Percentiles rank a stretch among this genome's conserved stretches.
phyloP scores from a whole-genome alignment of 2,113 vertebrate genomes.

The Bos indicus region DNA sequence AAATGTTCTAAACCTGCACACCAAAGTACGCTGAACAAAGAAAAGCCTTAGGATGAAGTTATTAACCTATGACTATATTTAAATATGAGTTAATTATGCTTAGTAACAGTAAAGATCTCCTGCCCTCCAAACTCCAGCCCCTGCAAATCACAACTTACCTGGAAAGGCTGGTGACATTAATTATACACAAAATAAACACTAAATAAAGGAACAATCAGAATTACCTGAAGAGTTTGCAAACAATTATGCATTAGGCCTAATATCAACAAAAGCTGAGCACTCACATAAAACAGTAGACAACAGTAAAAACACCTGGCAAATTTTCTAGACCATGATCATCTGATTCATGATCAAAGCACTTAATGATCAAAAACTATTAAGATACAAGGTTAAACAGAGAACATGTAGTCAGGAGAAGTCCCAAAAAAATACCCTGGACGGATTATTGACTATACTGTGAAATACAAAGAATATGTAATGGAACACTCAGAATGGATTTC shows the following conservation, averaged over 20 bases:
- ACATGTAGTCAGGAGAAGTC: background rate
- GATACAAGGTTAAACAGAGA: background rate
- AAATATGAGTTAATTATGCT: background rate
- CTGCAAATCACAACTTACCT: constrained; percentile 2
- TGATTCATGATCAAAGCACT: constrained; percentile 54
- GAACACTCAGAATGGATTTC: constrained; percentile 8
- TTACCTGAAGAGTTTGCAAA: background rate
- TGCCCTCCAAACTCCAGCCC: background rate
- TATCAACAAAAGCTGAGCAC: constrained; percentile 34
- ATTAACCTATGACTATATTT: background rate
- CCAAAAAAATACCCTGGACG: background rate
- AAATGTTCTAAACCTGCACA: background rate
- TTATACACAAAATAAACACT: background rate
- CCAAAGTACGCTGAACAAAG: background rate
- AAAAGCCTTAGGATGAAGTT: background rate
- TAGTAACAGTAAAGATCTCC: background rate
- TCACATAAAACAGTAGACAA: background rate
- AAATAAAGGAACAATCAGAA: background rate
- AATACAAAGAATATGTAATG: background rate
- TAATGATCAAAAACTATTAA: background rate
- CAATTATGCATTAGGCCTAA: constrained; percentile 36
- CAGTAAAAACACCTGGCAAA: constrained; percentile 33
- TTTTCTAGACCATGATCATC: constrained; percentile 62
- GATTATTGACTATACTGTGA: background rate
- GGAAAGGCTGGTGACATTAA: background rate